These are phyloP conservation scores for Anableps anableps DNA, from an alignment of 2,797 vertebrate species.

Conservation along the genomic window DNA sequence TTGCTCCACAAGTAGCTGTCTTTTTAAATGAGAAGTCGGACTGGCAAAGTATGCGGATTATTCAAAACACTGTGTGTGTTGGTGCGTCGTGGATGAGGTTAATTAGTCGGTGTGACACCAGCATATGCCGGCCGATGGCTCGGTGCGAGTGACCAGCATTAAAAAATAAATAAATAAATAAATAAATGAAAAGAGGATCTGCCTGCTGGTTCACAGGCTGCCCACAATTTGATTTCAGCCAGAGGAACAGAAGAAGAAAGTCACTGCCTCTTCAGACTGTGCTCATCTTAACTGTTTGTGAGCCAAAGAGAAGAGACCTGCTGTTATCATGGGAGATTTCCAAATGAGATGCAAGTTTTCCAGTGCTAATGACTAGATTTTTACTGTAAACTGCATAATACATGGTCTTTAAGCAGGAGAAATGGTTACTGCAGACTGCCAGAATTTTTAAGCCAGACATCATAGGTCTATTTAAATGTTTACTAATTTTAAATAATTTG, in stretches of 20 bases:
- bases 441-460: constrained; percentile 3
- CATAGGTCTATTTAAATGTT: not conserved
- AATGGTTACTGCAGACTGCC: not conserved
- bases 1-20: constrained; percentile 31
- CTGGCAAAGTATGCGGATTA: constrained; percentile 30
- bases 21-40: constrained; percentile 27
- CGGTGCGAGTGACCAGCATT: constrained; percentile 50
- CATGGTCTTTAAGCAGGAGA: not conserved
- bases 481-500: not conserved
- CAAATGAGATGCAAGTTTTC: constrained; percentile 52
- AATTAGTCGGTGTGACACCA: constrained; percentile 64
- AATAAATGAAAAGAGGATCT: constrained; percentile 34
- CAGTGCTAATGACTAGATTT: constrained; percentile 57
- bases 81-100: constrained; percentile 45
- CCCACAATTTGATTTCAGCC: constrained; percentile 54
- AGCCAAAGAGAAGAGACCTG: constrained; percentile 58
- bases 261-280: constrained; percentile 38
- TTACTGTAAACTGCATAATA: constrained; percentile 42
- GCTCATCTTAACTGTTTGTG: constrained; percentile 51
- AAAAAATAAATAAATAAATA: constrained; percentile 11
- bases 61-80: constrained; percentile 48
- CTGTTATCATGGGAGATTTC: constrained; percentile 60
- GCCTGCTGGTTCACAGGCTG: constrained; percentile 57
- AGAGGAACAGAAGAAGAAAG: constrained; percentile 44
- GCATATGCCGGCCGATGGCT: constrained; percentile 60